Conservation (phyloP, 2,888 invertebrate genomes). For the Ophraella communa region DNA sequence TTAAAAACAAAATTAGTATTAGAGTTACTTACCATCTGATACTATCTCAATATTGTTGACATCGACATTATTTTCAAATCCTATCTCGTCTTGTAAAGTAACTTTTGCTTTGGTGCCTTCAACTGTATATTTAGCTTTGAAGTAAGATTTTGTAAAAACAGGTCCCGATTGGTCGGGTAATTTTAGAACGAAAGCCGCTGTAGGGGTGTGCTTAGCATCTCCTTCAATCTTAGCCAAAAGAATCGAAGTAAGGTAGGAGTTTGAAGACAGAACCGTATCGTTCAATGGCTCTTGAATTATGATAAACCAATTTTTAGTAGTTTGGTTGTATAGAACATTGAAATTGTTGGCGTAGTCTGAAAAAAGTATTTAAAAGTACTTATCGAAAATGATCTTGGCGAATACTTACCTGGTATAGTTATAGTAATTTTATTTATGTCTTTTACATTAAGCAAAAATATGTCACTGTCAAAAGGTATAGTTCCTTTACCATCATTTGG, state of each 20-base stretch:
- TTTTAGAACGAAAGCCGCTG: constrained; percentile 25
- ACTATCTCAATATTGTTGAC: constrained; percentile 5
- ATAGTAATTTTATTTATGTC: constrained; percentile 26
- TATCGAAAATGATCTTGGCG: too few species aligned
- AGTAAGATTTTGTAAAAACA: constrained; percentile 25
- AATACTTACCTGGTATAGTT: constrained; percentile 25
- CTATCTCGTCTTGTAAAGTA: constrained; percentile 8
- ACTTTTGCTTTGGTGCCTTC: constrained; percentile 4
- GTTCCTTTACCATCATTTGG: constrained; percentile 25
- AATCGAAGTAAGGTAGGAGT: constrained; percentile 18
- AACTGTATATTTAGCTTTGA: constrained; percentile 19
- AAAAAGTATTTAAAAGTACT: constrained; percentile 1
- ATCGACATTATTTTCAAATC: constrained; percentile 3
- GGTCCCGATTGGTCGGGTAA: constrained; percentile 24
- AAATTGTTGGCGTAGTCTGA: constrained; percentile 26
- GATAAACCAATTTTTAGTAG: constrained; percentile 24
- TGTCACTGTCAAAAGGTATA: constrained; percentile 34
- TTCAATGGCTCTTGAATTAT: constrained; percentile 21
- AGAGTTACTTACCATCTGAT: constrained; percentile 16
- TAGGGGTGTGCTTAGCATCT: constrained; percentile 8
- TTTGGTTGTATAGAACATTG: constrained; percentile 9
- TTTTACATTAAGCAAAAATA: constrained; percentile 33
- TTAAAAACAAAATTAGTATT: background rate
- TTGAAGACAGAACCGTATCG: constrained; percentile 2
- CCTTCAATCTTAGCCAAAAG: constrained; percentile 19